phyloP scores from a whole-genome alignment of 2,797 vertebrate species.

The Pseudomugil gertrudae region DNA sequence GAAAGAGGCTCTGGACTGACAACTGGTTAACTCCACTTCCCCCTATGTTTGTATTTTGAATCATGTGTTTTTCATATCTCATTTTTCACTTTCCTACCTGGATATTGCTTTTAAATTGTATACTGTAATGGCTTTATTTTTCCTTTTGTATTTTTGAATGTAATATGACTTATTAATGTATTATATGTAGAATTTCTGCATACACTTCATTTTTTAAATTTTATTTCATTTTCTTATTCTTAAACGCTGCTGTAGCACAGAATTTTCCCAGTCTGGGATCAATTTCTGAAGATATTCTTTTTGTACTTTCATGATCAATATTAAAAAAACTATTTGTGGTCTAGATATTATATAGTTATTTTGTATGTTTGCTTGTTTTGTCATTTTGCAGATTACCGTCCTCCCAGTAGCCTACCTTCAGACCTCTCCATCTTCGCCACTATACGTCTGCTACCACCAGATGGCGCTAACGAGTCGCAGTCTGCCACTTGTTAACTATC shows the following conservation, averaged over 20 bases:
- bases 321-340: no score
- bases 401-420: no score
- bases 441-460: constrained; percentile 49
- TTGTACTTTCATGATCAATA: background rate
- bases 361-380: background rate
- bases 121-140: background rate
- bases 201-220: background rate
- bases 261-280: background rate
- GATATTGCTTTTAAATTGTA: background rate
- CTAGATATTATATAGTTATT: background rate
- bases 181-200: background rate
- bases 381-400: no score
- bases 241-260: background rate
- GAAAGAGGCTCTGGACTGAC: background rate
- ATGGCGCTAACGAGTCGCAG: constrained; percentile 59
- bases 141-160: background rate
- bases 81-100: no score
- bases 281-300: background rate
- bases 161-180: background rate
- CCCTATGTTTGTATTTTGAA: background rate
- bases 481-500: constrained; percentile 22
- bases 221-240: background rate
- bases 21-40: no score
- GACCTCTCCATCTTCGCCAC: background rate
- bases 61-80: background rate